These are phyloP conservation scores for Bucorvus abyssinicus DNA, from an alignment of 2,797 vertebrate species.

Conservation along the genomic window DNA sequence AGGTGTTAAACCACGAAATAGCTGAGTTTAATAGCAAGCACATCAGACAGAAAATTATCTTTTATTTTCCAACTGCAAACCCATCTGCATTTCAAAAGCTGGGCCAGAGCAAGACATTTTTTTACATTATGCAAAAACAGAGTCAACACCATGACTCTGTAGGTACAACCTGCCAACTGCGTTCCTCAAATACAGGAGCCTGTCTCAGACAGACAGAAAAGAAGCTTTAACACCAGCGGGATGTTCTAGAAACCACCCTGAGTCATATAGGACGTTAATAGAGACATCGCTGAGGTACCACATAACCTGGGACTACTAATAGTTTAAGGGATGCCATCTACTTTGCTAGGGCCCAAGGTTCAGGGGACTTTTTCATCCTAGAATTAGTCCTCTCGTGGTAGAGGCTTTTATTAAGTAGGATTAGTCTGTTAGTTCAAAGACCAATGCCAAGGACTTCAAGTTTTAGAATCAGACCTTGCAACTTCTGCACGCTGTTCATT, in stretches of 20 bases:
- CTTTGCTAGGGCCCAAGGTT: background rate
- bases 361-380: background rate
- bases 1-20: background rate
- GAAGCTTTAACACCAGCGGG: background rate
- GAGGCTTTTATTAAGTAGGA: background rate
- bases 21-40: background rate
- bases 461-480: background rate
- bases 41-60: background rate
- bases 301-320: background rate
- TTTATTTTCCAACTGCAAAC: background rate
- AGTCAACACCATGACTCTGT: background rate
- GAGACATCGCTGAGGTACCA: background rate
- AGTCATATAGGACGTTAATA: background rate
- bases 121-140: background rate
- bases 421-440: background rate
- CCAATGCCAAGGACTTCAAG: background rate
- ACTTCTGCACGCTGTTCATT: background rate
- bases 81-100: slow-evolving; percentile 4
- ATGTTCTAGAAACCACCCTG: background rate
- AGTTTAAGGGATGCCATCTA: background rate
- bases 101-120: background rate
- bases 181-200: background rate
- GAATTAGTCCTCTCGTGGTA: background rate
- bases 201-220: background rate
- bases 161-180: background rate